These are phyloP conservation scores for Macrobrachium nipponense DNA, from an alignment of 1,140 invertebrate species.

Conservation along the genomic window DNA sequence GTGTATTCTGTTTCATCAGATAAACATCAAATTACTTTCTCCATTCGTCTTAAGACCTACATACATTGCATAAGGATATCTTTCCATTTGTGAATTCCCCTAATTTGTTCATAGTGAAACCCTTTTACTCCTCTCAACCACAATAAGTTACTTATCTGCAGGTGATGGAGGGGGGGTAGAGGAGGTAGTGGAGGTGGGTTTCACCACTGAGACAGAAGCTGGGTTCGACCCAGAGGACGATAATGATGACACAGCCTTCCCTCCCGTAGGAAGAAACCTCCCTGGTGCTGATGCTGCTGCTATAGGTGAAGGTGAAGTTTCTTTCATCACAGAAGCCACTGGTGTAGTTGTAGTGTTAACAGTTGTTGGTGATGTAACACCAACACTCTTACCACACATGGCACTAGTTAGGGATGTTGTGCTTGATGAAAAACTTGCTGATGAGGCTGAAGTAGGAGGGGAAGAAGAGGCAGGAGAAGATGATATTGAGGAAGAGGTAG, in stretches of 20 bases:
- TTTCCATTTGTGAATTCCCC: too few species aligned
- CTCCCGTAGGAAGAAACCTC: too few species aligned
- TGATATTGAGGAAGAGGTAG: background rate
- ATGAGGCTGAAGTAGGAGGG: constrained; percentile 6
- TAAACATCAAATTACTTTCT: constrained; percentile 14
- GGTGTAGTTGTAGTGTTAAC: too few species aligned
- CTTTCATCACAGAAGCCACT: constrained; percentile 1
- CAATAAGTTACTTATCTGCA: background rate
- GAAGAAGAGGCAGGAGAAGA: constrained; percentile 20
- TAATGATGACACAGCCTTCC: background rate
- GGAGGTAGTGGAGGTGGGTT: background rate
- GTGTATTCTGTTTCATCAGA: constrained; percentile 21
- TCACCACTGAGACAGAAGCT: background rate
- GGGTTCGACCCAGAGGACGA: background rate
- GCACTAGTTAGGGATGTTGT: too few species aligned
- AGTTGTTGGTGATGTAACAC: too few species aligned
- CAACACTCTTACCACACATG: too few species aligned
- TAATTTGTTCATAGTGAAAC: too few species aligned
- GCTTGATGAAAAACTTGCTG: constrained; percentile 14
- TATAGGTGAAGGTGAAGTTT: too few species aligned
- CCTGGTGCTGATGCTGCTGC: too few species aligned
- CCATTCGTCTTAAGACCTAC: too few species aligned
- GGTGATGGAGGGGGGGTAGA: constrained; percentile 5
- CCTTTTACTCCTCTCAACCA: too few species aligned
- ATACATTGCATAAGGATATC: too few species aligned